Base-by-base conservation (phyloP, 2,113 vertebrate genomes). In the Orycteropus afer region DNA sequence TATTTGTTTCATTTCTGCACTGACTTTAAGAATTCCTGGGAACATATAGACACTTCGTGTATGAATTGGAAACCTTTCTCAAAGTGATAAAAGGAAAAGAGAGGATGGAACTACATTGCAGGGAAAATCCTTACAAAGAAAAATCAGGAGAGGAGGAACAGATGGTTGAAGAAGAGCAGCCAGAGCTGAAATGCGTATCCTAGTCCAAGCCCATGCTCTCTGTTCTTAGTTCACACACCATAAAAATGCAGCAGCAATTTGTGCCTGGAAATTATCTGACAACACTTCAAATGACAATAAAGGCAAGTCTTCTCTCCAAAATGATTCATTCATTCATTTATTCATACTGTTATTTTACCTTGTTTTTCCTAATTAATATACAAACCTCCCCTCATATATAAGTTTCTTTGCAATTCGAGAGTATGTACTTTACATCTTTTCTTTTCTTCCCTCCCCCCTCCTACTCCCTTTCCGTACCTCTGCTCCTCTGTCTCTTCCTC, bases 1-100 rank as follows among this genome's bases (percentile, higher is more conserved):
- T 96, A 71, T 96, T 79, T 89, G 25, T 94, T 96, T 90, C 45
- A 84, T 96, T 97, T 96, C 61, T 90, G 65, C 63, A 59, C 55
- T 90, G 93, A 86, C 34, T 94, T 91, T 90, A 91, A 77, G 87
- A 93, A 63, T 90, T 95, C 63, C 69, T 71, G 34, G 53, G 89
- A 91, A 32, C 23, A 34, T 79, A 37, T 18, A 92, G 88, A 80
- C 74, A 65, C 90, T 94, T 94, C 61, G 49, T 79, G 37, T 89
- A 86, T 37, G 74, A 88, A 94, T 40, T 88, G 69, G 78, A 95
- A 94, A 40, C 37, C 10, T 91, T 92, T 86, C 78, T 93, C 89
- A 37, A 90, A 67, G 73, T 34, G n/a, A 47, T 94, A 74, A 94
- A 89, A 93, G 40, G 79, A 85, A 40, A 78, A 59, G 81, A 93